Conservation (phyloP, 2,797 vertebrate species). For the Novumbra hubbsi region DNA sequence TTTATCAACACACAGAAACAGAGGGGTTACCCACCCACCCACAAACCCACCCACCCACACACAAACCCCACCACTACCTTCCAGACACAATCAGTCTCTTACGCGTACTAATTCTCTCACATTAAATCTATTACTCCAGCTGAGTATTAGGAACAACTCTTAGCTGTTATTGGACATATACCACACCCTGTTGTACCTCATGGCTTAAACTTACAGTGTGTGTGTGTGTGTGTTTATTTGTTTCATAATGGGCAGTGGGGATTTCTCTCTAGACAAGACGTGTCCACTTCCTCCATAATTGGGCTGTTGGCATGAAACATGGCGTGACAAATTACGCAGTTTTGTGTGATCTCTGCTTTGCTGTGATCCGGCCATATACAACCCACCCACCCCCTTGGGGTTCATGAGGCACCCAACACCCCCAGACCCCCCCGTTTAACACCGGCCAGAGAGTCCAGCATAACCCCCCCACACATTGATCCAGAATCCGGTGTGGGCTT, state of each 20-base stretch:
- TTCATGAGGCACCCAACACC: background rate
- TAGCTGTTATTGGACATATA: no score
- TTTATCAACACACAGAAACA: conserved; percentile 13
- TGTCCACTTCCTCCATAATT: no score
- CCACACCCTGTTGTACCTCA: no score
- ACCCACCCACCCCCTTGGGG: background rate
- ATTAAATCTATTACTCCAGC: background rate
- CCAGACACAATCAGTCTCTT: no score
- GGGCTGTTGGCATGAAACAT: background rate
- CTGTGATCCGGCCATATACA: background rate
- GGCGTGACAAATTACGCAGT: background rate
- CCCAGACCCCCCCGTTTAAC: background rate
- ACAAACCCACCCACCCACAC: background rate
- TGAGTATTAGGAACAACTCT: background rate
- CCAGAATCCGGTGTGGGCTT: background rate
- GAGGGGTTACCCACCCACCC: background rate
- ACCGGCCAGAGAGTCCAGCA: background rate
- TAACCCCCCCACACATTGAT: background rate
- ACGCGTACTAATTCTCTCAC: background rate
- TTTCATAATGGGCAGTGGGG: no score
- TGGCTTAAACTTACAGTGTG: no score
- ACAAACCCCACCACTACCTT: background rate
- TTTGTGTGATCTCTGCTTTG: background rate
- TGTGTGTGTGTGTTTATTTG: no score
- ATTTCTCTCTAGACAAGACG: no score